Base-by-base conservation (phyloP, 2,797 vertebrate species). In the Euphonia xanthogaster region DNA sequence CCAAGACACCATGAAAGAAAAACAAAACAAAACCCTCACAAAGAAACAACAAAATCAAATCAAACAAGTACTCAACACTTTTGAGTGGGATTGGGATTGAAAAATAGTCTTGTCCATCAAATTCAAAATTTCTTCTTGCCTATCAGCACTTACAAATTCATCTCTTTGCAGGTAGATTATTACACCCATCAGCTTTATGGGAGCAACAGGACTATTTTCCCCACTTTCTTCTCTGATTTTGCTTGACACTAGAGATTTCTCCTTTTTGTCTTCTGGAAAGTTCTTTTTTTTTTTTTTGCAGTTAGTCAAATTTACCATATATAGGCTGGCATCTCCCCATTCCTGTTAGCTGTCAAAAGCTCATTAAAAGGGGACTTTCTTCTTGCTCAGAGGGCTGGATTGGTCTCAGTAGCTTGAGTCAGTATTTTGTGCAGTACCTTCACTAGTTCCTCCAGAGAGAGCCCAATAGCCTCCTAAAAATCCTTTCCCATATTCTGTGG, bases 171-270 rank as follows among this genome's bases (percentile, higher is more conserved):
- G 12, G 20, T 23, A 47, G 18, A 14, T 17, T 28, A 14, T 42
- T 83, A 31, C 9, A 63, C 27, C 2, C 1, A 14, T 7, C 0
- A 2, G 14, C 73, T 61, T 3, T 27, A 23, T 13, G 17, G 60
- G 88, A 76, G 19, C 2, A 76, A 50, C 2, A 57, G 4, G 27
- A 33, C 6, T 23, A 6, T 60, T 39, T 67, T 55, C 35, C 35
- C 14, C 12, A 28, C 30, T 55, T 84, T 20, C 27, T 4, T 35
- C 37, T 47, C 37, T 81, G 33, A 40, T 75, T 81, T 77, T 74
- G 6, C 18, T 21, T 28, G 20, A 40, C 2, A 8, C 11, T 48
- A n/a, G 8, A 74, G 5, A 39, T 47, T 66, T 73, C 19, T 65
- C 2, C 7, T 40, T 2, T 0, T 2, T 54, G 5, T 47, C 44